Evolutionary conservation across 2,797 vertebrate species (phyloP), one percentile per base, ranked within the genome.

Genomic region (Iguana delicatissima): DNA sequence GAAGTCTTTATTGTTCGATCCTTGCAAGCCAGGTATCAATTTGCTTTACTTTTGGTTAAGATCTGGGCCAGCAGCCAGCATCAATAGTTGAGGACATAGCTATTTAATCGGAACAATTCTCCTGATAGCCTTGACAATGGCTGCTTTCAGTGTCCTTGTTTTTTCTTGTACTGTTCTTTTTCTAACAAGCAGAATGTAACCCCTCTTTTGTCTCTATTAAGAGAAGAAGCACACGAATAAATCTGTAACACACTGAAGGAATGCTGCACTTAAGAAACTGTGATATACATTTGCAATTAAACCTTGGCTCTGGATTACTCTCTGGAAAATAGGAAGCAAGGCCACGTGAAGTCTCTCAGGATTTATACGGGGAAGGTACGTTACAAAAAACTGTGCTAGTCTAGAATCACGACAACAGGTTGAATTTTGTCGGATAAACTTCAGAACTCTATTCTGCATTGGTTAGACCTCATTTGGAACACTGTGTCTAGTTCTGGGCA

Each of bases 271-370:
- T 74, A 81, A 67, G 77, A 91, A 81, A 83, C 13, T 18, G 87
- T 91, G 87, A 81, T 85, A 88, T 69, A 81, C 67, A 64, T 91
- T 88, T 85, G 86, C 87, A 91, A 73, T 88, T 91, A 91, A 88
- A 85, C 4, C 50, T 16, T 8, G 22, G 64, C 81, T 50, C 52
- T 74, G 82, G 24, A 80, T 88, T 73, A 72, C 52, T 91, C 74
- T 77, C 52, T 52, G 64, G 52, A 35, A 89, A 85, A 74, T 74
- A 88, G 74, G 16, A 88, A 59, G 64, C 32, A 81, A 59, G 32
- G 22, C 83, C 24, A 13, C 24, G 16, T 67, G n/a, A 57, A 29
- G 35, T 73, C 55, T 38, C 74, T 24, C 32, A 81, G 81, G 67
- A 85, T 81, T 85, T 81, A 35, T 38, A 42, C 38, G 38, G 32